These are phyloP conservation scores for Proales similis DNA, from an alignment of 1,140 invertebrate genomes.

Conservation along the genomic window DNA sequence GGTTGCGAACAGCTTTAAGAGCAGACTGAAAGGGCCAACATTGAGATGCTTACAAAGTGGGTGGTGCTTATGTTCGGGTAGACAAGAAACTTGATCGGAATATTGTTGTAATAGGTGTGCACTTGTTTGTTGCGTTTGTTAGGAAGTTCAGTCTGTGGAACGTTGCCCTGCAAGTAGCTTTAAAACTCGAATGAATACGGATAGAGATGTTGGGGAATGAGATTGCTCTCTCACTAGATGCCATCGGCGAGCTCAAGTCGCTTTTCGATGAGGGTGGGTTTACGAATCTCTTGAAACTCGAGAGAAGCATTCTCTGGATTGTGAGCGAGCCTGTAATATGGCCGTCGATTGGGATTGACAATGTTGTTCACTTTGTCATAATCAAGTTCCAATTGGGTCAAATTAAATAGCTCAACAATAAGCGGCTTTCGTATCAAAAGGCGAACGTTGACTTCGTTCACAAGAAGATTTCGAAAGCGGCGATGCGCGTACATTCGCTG, in stretches of 20 bases:
- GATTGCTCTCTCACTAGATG: constrained; percentile 7
- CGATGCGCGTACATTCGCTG: constrained; percentile 25
- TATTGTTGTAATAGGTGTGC: constrained; percentile 32
- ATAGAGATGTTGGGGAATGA: neutral
- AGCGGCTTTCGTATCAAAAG: constrained; percentile 13
- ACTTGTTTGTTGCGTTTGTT: constrained; percentile 33
- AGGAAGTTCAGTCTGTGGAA: constrained; percentile 8
- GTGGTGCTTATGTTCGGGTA: constrained; percentile 23
- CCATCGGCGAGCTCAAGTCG: constrained; percentile 21
- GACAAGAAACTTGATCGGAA: constrained; percentile 22
- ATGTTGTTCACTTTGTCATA: neutral
- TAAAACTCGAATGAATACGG: constrained; percentile 1
- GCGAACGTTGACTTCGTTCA: constrained; percentile 20
- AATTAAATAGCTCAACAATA: constrained; percentile 5
- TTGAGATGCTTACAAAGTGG: constrained; percentile 31
- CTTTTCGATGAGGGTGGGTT: neutral
- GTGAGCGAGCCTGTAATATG: neutral
- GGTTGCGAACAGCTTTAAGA: neutral
- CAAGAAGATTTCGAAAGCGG: constrained; percentile 14
- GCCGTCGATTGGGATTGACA: constrained; percentile 3
- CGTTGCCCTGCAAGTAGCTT: constrained; percentile 20
- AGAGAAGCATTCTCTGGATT: constrained; percentile 28
- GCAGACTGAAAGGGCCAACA: too few species aligned
- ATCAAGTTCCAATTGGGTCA: constrained; percentile 12
- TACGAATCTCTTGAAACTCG: constrained; percentile 5